phyloP scores from a whole-genome alignment of 2,888 invertebrate species.

The Ormyrus nitidulus region DNA sequence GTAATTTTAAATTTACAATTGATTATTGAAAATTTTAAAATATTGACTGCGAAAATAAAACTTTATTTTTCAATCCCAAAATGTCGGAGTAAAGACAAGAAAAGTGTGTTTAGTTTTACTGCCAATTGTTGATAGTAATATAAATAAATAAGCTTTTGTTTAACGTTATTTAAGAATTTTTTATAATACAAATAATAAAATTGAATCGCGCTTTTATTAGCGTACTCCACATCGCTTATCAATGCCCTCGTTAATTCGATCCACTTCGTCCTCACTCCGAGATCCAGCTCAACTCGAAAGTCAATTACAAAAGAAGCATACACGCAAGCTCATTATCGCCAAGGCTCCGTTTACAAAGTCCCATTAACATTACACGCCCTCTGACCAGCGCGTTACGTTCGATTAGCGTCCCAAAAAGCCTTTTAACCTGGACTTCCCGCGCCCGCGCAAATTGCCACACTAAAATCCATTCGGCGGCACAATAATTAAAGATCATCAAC shows the following conservation, averaged over 20 bases:
- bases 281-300: not conserved
- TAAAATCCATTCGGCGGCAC: not conserved
- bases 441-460: not conserved
- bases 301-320: conserved; percentile 11
- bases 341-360: not conserved
- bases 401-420: conserved; percentile 13
- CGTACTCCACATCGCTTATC: too few species aligned
- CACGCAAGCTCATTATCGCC: not conserved
- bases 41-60: too few species aligned
- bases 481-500: not conserved
- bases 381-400: not conserved
- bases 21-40: too few species aligned
- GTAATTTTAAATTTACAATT: too few species aligned
- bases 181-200: too few species aligned
- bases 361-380: conserved; percentile 14
- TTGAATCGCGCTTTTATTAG: too few species aligned
- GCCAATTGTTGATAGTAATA: too few species aligned
- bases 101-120: too few species aligned
- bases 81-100: not conserved
- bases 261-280: not conserved
- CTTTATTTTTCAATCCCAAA: too few species aligned
- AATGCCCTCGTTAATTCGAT: not conserved
- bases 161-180: too few species aligned
- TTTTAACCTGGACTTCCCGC: not conserved
- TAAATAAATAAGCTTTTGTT: too few species aligned